Evolutionary conservation across 2,888 invertebrate species (phyloP).

Genomic region (Macrophya alboannulata): DNA sequence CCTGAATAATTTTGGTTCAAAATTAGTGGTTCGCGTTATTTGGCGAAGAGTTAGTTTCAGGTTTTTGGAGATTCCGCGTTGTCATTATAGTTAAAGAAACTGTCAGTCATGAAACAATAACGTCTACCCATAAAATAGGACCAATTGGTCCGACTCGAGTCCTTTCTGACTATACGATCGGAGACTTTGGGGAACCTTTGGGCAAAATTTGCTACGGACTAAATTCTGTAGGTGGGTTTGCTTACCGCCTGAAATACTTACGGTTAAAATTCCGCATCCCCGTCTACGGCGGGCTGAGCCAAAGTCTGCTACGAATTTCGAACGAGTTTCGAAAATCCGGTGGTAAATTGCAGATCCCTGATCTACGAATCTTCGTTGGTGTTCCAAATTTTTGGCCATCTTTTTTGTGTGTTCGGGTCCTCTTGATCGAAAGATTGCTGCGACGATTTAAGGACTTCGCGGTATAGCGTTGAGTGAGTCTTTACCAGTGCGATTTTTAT

Average conservation of each 20-base stretch:
- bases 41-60: background rate
- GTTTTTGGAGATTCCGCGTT: conserved; percentile 11
- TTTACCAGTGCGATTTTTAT: no score
- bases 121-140: conserved; percentile 60
- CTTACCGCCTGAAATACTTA: conserved; percentile 1
- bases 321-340: background rate
- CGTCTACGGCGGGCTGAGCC: background rate
- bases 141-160: conserved; percentile 25
- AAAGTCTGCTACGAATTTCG: background rate
- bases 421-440: background rate
- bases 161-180: background rate
- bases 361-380: conserved; percentile 12
- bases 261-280: background rate
- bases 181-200: no score
- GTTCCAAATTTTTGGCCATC: conserved; percentile 15
- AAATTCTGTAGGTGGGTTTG: conserved; percentile 30
- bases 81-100: conserved; percentile 36
- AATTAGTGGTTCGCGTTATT: background rate
- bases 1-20: background rate
- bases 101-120: conserved; percentile 64
- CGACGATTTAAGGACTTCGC: background rate
- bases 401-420: background rate
- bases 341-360: background rate
- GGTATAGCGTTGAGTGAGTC: no score
- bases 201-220: conserved; percentile 47